Conservation (phyloP, 2,888 invertebrate species). For the Cheilosia variabilis region DNA sequence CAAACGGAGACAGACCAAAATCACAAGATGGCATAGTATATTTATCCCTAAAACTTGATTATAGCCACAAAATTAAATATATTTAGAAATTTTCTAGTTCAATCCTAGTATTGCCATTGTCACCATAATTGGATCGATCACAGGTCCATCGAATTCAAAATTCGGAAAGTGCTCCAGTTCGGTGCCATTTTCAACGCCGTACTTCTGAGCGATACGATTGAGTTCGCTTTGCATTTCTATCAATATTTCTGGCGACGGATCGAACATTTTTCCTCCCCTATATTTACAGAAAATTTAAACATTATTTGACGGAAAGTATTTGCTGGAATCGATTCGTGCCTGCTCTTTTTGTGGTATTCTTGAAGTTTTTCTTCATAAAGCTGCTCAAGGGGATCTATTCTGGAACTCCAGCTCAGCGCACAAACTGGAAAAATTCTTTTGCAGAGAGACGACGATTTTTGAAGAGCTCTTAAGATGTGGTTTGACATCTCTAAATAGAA, state of each 20-base stretch:
- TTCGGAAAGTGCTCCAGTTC: slow-evolving; percentile 19
- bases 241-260: slow-evolving; percentile 32
- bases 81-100: no score
- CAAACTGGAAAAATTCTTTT: neutral
- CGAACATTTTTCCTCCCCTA: slow-evolving; percentile 35
- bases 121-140: slow-evolving; percentile 26
- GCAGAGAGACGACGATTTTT: neutral
- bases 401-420: no score
- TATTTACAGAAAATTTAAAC: neutral
- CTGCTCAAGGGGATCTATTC: neutral
- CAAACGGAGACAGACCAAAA: no score
- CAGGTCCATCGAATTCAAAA: slow-evolving; percentile 19
- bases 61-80: no score
- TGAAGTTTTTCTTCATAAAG: slow-evolving; percentile 15
- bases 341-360: slow-evolving; percentile 25
- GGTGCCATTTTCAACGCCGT: neutral
- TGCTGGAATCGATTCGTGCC: neutral
- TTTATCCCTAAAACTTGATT: no score
- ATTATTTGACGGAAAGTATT: neutral
- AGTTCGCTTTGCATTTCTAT: slow-evolving; percentile 4
- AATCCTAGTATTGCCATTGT: neutral
- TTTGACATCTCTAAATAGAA: neutral
- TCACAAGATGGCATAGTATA: no score
- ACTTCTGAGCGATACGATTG: neutral
- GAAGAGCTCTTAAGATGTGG: neutral